phyloP scores from a whole-genome alignment of 1,140 invertebrate genomes.

The Wiebesia pumilae region DNA sequence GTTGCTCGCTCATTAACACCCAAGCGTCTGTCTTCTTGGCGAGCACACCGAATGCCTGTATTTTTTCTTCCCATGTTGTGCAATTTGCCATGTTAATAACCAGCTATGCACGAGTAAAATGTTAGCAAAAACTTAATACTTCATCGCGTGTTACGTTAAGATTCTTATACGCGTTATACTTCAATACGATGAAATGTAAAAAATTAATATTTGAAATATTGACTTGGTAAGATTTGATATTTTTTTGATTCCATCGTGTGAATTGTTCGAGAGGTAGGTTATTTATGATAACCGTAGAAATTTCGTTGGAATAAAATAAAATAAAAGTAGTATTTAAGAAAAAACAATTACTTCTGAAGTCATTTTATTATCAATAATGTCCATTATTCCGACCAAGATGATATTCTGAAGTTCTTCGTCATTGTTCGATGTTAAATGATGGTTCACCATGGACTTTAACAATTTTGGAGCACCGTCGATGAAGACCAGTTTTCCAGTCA shows the following conservation, averaged over 20 bases:
- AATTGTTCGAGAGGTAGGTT: no score
- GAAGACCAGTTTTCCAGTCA: constrained; percentile 65
- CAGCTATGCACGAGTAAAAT: neutral
- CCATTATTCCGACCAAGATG: constrained; percentile 62
- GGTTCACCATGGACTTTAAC: constrained; percentile 60
- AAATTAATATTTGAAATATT: no score
- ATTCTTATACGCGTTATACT: no score
- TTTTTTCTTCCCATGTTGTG: constrained; percentile 68
- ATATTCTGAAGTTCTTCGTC: constrained; percentile 62
- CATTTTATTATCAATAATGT: constrained; percentile 47
- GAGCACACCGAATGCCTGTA: constrained; percentile 59
- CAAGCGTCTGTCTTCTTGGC: neutral
- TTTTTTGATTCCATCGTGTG: no score
- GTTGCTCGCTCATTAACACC: constrained; percentile 65
- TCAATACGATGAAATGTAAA: no score
- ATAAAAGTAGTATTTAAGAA: no score
- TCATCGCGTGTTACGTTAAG: no score
- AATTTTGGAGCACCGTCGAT: constrained; percentile 72
- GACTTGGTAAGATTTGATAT: no score
- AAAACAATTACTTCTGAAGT: constrained; percentile 59
- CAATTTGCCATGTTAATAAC: constrained; percentile 67
- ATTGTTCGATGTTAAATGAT: constrained; percentile 53
- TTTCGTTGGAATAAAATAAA: no score
- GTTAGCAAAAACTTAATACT: neutral
- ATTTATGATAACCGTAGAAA: no score